Evolutionary conservation across 1,140 invertebrate genomes (phyloP), one percentile per base, ranked within the genome.

Genomic region (Batillaria attramentaria): DNA sequence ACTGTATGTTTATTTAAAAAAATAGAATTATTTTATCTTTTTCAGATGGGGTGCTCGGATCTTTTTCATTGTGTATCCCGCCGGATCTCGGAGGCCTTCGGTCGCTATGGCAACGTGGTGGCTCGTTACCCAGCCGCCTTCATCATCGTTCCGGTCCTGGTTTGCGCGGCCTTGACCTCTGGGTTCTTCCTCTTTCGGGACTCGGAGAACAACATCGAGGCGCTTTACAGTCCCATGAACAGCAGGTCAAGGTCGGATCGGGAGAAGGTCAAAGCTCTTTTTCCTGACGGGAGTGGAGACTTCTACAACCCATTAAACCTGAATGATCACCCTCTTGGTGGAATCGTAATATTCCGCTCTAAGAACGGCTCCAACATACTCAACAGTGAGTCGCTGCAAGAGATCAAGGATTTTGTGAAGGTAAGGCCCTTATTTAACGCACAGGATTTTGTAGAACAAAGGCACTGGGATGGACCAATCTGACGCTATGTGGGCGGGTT

Each of bases 131-230:
- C 81, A 10, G 46, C 41, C 28, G 43, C 37, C 46, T 79, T 82
- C 69, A 31, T 82, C 50, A 28, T 82, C 8, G 16, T 72, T 2
- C 65, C 77, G 31, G 33, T 77, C 18, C 2, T 82, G 28, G 46
- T 82, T 28, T 79, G 78, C 60, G 68, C 43, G n/a, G 77, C 35
- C 5, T 41, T 82, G 46, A 78, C 72, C 57, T 54, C 72, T 3
- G 77, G 77, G 20, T 75, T 82, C 37, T 75, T 82, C 37, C 60
- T 82, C n/a, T 66, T 65, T 20, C 60, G 74, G 5, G 39, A 68
- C 33, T 46, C 54, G 8, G 81, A 79, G 69, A 70, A 37, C 13
- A 70, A 79, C 43, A 72, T 80, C 39, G 81, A 82, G 77, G n/a
- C 57, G 3, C 73, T 82, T 2, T 82, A 82, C 73, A 72, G 69